phyloP scores from a whole-genome alignment of 2,797 vertebrate genomes.

The Pseudotriccus pelzelni region DNA sequence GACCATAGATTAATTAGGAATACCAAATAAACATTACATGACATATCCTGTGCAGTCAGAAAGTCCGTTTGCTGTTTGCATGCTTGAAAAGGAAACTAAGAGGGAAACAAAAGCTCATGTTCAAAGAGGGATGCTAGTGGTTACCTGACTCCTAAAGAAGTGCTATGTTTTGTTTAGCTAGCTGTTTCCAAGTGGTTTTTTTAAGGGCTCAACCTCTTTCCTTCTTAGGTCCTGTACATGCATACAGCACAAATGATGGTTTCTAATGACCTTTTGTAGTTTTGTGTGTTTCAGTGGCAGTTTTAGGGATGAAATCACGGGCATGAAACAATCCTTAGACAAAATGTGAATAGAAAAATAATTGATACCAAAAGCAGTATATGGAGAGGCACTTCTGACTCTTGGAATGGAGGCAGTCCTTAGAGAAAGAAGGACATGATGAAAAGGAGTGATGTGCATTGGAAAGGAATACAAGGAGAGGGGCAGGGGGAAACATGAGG shows the following conservation, averaged over 20 bases:
- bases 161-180: neutral
- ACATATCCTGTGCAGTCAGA: neutral
- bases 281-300: neutral
- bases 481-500: fast-evolving
- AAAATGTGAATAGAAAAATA: neutral
- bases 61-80: neutral
- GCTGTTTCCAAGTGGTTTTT: neutral
- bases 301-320: neutral
- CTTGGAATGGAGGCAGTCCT: neutral
- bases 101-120: neutral
- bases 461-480: neutral
- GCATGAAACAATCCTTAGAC: neutral
- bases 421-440: neutral
- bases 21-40: neutral
- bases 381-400: neutral
- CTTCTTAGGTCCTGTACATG: fast-evolving
- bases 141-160: neutral
- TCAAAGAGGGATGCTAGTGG: neutral
- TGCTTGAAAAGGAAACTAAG: neutral
- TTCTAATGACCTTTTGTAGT: neutral
- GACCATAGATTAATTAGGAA: neutral
- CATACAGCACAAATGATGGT: neutral
- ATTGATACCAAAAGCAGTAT: neutral
- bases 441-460: neutral
- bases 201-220: neutral